Conservation (phyloP, 1,140 invertebrate genomes). For the Penaeus chinensis region DNA sequence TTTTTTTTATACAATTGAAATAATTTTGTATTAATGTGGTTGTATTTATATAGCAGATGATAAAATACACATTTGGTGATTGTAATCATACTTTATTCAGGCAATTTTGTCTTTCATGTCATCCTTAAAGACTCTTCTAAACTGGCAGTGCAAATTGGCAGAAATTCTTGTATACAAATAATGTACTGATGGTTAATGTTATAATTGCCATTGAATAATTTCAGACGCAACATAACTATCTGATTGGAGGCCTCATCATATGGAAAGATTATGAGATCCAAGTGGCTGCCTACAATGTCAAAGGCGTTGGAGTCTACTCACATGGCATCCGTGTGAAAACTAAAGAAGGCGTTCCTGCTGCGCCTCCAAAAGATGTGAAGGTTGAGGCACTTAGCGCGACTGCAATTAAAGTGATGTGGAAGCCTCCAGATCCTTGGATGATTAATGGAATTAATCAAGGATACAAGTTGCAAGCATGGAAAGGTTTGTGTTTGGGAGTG, state of each 20-base stretch:
- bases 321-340: conserved; percentile 64
- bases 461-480: conserved; percentile 95
- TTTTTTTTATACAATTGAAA: too few species aligned
- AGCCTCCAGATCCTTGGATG: conserved; percentile 93
- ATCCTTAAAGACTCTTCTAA: too few species aligned
- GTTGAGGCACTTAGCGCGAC: conserved; percentile 90
- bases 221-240: conserved; percentile 86
- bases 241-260: conserved; percentile 94
- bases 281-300: conserved; percentile 97
- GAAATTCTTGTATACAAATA: too few species aligned
- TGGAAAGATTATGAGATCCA: conserved; percentile 98
- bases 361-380: conserved; percentile 84
- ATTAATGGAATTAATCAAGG: conserved; percentile 99
- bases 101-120: background rate
- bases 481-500: conserved; percentile 64
- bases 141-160: background rate
- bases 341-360: conserved; percentile 80
- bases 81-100: conserved; percentile 5
- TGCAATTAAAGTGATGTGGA: conserved; percentile 84
- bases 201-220: conserved; percentile 21
- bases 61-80: conserved; percentile 8
- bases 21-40: conserved; percentile 35
- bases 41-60: conserved; percentile 22
- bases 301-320: conserved; percentile 89
- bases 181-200: too few species aligned